phyloP scores from a whole-genome alignment of 2,797 vertebrate genomes.

The Phaenicophaeus curvirostris region DNA sequence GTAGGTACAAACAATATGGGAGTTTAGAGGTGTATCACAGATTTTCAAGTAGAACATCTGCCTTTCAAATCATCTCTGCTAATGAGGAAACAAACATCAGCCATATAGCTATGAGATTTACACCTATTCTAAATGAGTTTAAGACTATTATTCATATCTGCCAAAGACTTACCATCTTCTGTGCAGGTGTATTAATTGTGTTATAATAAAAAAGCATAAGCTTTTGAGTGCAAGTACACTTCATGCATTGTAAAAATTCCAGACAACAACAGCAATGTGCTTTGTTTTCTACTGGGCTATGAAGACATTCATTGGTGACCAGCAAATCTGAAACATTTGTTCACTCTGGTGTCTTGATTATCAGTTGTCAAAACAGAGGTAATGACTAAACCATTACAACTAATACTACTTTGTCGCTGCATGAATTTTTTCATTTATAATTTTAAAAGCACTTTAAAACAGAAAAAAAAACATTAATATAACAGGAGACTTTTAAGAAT shows the following conservation, averaged over 20 bases:
- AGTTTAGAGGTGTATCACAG: constrained; percentile 22
- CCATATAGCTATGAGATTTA: not conserved
- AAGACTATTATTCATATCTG: not conserved
- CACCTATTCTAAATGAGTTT: not conserved
- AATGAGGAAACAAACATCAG: not conserved
- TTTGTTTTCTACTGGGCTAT: not conserved
- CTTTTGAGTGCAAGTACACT: not conserved
- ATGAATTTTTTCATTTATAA: not conserved
- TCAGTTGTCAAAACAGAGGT: not conserved
- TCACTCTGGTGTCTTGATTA: not conserved
- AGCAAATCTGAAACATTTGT: not conserved
- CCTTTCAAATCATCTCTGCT: constrained; percentile 56
- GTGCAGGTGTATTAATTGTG: not conserved
- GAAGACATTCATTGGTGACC: not conserved
- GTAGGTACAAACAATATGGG: constrained; percentile 78
- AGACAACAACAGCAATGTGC: rapidly evolving
- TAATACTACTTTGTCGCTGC: not conserved
- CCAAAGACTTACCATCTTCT: not conserved
- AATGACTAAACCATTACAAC: not conserved
- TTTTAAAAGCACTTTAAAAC: not conserved
- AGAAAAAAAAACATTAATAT: not conserved
- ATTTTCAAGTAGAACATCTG: constrained; percentile 74
- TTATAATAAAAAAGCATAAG: not conserved
- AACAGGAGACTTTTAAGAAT: not conserved
- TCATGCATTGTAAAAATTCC: not conserved